A percentile compares a stretch with the other conserved stretches of the same genome.
These are phyloP conservation scores for Plestiodon gilberti DNA, from an alignment of 2,113 vertebrate species.

Conservation along the genomic window DNA sequence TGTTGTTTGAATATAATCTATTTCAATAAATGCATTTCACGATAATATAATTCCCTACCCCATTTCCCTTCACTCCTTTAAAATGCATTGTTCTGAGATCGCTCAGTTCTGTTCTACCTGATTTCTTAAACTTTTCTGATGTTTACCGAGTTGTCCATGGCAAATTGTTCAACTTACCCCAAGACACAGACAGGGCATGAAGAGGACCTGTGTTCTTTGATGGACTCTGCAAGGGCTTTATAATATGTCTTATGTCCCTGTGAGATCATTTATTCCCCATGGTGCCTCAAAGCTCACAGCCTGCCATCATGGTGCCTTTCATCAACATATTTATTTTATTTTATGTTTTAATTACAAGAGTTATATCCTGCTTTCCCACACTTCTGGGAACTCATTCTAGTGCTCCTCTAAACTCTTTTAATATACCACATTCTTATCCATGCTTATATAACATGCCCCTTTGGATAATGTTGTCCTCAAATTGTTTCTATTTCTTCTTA, in stretches of 20 bases:
- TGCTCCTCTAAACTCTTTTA: neutral
- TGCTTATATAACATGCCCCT: neutral
- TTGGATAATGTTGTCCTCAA: neutral
- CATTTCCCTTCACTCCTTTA: neutral
- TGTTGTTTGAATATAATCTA: no score
- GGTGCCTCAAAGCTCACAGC: neutral
- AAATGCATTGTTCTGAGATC: no score
- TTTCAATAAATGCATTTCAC: no score
- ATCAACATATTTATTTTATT: neutral
- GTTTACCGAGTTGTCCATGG: neutral
- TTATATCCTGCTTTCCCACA: no score
- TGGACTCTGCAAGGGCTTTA: neutral
- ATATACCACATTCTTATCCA: neutral
- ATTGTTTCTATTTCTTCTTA: no score
- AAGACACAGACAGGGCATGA: neutral
- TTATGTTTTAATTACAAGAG: no score
- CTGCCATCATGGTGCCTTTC: neutral
- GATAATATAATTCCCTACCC: no score
- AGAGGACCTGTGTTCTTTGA: neutral
- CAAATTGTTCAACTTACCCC: neutral
- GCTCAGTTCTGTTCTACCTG: no score
- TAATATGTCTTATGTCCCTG: neutral
- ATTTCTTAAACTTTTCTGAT: no score
- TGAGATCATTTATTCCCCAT: neutral
- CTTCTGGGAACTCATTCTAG: no score